These are phyloP conservation scores for Salarias fasciatus DNA, from an alignment of 2,797 vertebrate species.

Conservation along the genomic window DNA sequence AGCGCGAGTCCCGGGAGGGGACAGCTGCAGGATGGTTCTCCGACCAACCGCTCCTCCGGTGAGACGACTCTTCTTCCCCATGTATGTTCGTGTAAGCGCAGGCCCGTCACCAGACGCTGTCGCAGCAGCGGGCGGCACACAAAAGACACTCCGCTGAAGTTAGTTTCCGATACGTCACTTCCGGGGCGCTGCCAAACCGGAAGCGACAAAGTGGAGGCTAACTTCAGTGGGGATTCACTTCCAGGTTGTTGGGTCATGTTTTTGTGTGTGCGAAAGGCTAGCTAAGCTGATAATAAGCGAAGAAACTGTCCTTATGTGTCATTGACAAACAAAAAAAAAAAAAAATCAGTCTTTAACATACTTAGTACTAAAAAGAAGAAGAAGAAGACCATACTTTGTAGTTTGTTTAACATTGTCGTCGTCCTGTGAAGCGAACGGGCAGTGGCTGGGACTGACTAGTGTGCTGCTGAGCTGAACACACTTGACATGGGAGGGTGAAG, in stretches of 20 bases:
- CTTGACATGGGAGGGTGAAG: conserved; percentile 32
- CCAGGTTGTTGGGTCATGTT: conserved; percentile 53
- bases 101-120: conserved; percentile 4
- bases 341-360: too few relatives aligned
- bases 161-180: too few relatives aligned
- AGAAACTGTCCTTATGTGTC: not conserved
- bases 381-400: too few relatives aligned
- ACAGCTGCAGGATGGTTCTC: conserved; percentile 93
- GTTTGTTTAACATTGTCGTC: too few relatives aligned
- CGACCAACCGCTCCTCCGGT: conserved; percentile 86
- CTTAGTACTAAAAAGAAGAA: too few relatives aligned
- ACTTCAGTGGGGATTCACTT: conserved; percentile 21
- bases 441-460: too few relatives aligned
- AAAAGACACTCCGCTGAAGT: too few relatives aligned
- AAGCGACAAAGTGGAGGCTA: conserved; percentile 16
- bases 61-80: conserved; percentile 93
- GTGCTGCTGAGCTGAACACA: not conserved
- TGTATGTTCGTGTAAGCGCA: conserved; percentile 37
- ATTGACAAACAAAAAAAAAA: too few relatives aligned
- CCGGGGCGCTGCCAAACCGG: not conserved
- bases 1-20: conserved; percentile 85
- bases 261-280: not conserved
- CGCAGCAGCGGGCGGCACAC: not conserved
- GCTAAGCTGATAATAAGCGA: conserved; percentile 19
- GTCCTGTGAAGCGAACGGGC: too few relatives aligned